phyloP scores from a whole-genome alignment of 2,113 vertebrate species.

The Elachura formosa region DNA sequence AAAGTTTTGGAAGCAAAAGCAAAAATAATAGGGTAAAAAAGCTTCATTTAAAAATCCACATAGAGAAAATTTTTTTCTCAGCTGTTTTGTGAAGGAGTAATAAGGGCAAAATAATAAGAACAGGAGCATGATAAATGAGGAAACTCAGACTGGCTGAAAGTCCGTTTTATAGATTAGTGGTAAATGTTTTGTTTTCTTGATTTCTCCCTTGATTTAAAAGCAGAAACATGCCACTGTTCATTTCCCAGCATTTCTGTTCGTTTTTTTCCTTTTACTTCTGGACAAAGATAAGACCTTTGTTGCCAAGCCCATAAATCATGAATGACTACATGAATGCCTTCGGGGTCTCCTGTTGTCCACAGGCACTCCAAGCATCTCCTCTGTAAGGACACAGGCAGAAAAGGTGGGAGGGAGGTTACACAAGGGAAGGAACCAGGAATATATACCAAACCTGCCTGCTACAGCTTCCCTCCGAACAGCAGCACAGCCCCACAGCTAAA shows the following conservation, averaged over 20 bases:
- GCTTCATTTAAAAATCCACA: not conserved
- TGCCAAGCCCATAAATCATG: not conserved
- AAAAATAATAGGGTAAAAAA: not conserved
- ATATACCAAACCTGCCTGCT: not conserved
- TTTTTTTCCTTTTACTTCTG: not conserved
- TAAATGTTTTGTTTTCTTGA: not conserved
- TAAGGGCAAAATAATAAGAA: not conserved
- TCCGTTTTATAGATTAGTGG: not conserved
- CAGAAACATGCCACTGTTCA: not conserved
- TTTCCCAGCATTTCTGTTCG: not conserved
- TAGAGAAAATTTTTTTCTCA: not conserved
- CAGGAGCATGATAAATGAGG: not conserved
- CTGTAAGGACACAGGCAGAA: not conserved
- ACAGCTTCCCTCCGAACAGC: not conserved
- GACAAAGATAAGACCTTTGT: constrained; percentile 5
- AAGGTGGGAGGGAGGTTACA: not conserved
- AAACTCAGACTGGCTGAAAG: not conserved
- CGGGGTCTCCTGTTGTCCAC: not conserved
- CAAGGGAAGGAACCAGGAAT: not conserved
- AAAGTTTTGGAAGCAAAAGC: not conserved
- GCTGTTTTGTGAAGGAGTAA: not conserved
- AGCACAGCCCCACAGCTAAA: not conserved
- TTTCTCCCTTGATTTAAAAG: not conserved
- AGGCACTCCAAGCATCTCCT: not conserved
- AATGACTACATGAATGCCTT: not conserved